Base-by-base conservation (phyloP, 2,888 invertebrate species). In the Mesochorus sp. region DNA sequence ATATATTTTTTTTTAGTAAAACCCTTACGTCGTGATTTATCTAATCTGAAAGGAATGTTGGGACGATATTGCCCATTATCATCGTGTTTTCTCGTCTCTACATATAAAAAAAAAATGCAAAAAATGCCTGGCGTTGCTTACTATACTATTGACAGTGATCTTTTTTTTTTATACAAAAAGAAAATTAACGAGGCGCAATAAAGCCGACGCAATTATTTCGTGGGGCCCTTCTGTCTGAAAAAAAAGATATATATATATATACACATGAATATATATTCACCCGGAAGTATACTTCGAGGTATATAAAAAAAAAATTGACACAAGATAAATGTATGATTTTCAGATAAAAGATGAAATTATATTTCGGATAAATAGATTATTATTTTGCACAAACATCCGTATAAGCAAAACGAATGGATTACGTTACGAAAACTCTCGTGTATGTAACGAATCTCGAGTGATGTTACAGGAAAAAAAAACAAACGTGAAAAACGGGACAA, bases 61-160 rank as follows among this genome's bases (percentile, higher is more conserved):
- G 74, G 21, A 73, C 55, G 62, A 67, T 73, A 64, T 57, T 64
- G 37, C 73, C 53, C 49, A 55, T 62, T 17, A 49, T 64, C 66
- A 70, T 78, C 78, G 78, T 70, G 70, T 78, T 66, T 78, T 64
- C 55, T 66, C 59, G 67, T 62, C 44, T 74, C 74, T 59, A 74
- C 68, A 59, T 68, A 73, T 67, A 71, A 21, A 42, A 57, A 49
- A 19, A 49, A 42, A 19, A 24, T 53, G 28, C 51, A 70, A 42
- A 21, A 24, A 62, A 57, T 59, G 74, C 64, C n/a, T 49, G 57
- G 62, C 78, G 74, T 80, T 73, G 66, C 78, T 81, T 80, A 79
- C 66, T 72, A 73, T 76, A 70, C 39, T 78, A 79, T 47, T 66
- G 73, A 79, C 77, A 79, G 79, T 76, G 72, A 76, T 79, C 68